These are phyloP conservation scores for Oryzias javanicus DNA, from an alignment of 2,113 vertebrate species.

Conservation along the genomic window DNA sequence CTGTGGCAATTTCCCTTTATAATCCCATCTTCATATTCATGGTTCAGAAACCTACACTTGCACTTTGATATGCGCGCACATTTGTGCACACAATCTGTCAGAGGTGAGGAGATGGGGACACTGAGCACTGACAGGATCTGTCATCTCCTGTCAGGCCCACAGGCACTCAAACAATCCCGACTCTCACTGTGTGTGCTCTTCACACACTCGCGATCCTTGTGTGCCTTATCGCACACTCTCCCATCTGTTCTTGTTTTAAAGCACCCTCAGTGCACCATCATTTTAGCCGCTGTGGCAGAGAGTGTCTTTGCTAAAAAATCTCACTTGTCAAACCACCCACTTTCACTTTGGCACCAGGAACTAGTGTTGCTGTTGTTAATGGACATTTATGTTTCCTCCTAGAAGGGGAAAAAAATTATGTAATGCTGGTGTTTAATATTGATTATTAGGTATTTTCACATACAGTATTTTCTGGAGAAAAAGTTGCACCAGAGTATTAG, in stretches of 20 bases:
- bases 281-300: constrained; percentile 52
- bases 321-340: constrained; percentile 41
- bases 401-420: constrained; percentile 19
- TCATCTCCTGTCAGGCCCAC: constrained; percentile 50
- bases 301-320: constrained; percentile 46
- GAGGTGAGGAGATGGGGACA: constrained; percentile 41
- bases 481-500: too few relatives aligned
- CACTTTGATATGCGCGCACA: constrained; percentile 16
- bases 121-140: constrained; percentile 48
- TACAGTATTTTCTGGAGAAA: constrained; percentile 1
- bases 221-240: constrained; percentile 49
- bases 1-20: not conserved
- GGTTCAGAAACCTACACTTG: constrained; percentile 1
- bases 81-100: constrained; percentile 18
- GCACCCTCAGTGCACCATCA: constrained; percentile 57
- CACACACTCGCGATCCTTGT: constrained; percentile 38
- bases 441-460: constrained; percentile 17
- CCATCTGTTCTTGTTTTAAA: constrained; percentile 68
- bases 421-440: constrained; percentile 12
- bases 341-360: constrained; percentile 25
- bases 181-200: constrained; percentile 41
- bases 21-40: not conserved
- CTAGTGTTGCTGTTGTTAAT: constrained; percentile 34
- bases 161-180: constrained; percentile 6
- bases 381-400: constrained; percentile 28